phyloP scores from a whole-genome alignment of 2,888 invertebrate genomes.

The Dryocosmus kuriphilus region DNA sequence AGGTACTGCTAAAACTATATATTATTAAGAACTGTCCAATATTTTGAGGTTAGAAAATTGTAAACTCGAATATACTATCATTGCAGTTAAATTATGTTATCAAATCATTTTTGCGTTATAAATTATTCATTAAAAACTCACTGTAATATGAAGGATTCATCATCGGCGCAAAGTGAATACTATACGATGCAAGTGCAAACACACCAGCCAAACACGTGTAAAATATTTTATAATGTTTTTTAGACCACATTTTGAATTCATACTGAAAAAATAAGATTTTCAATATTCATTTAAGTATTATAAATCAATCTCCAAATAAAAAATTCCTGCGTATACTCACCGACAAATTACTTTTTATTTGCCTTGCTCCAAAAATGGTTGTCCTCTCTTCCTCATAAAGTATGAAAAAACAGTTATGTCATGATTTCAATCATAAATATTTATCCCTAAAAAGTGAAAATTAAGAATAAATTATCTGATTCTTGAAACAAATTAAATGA shows the following conservation, averaged over 20 bases:
- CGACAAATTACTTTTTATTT: not conserved
- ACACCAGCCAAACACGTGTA: constrained; percentile 80
- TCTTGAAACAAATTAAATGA: not conserved
- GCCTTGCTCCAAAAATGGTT: not conserved
- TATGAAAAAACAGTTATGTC: not conserved
- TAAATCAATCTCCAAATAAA: not conserved
- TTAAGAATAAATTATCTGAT: not conserved
- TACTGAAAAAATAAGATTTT: not conserved
- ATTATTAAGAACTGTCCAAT: not conserved
- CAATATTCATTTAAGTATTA: not conserved
- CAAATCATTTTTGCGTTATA: not conserved
- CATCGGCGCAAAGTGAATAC: constrained; percentile 82
- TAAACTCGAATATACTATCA: not conserved
- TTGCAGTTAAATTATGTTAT: not conserved
- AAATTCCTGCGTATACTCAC: not conserved
- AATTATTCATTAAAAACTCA: constrained; percentile 74
- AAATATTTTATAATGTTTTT: constrained; percentile 67
- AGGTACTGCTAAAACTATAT: no score
- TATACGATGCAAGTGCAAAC: constrained; percentile 80
- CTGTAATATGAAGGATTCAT: constrained; percentile 83
- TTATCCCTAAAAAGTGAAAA: not conserved
- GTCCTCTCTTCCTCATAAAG: not conserved
- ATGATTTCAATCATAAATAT: not conserved
- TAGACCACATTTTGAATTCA: not conserved
- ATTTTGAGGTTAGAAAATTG: not conserved